These are phyloP conservation scores for Chascanopsetta lugubris DNA, from an alignment of 2,113 vertebrate genomes.

Conservation along the genomic window DNA sequence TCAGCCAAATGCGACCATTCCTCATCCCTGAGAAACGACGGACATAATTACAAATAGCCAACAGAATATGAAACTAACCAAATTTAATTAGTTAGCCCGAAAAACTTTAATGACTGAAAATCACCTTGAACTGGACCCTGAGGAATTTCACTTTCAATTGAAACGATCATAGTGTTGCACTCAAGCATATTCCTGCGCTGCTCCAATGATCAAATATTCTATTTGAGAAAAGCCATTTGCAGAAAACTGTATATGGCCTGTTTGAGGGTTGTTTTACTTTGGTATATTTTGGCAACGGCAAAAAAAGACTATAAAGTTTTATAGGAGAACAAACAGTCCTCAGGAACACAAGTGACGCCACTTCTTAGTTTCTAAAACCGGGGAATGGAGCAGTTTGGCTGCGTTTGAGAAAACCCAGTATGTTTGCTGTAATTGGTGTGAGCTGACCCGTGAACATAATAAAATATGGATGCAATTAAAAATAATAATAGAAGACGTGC, in stretches of 20 bases:
- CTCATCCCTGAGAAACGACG: conserved; percentile 24
- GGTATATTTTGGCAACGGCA: not conserved
- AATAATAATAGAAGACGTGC: not conserved
- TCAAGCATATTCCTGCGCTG: conserved; percentile 1
- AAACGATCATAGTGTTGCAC: too few relatives aligned
- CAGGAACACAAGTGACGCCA: not conserved
- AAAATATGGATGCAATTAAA: not conserved
- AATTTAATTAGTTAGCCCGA: too few relatives aligned
- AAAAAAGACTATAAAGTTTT: not conserved
- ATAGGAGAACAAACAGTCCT: not conserved
- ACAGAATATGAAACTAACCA: conserved; percentile 15
- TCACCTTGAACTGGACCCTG: conserved; percentile 46
- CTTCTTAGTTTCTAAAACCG: not conserved
- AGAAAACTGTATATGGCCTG: not conserved
- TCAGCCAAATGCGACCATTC: conserved; percentile 29
- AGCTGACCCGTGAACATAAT: not conserved
- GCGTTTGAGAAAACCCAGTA: not conserved
- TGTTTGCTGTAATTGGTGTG: not conserved
- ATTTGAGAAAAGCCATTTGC: not conserved
- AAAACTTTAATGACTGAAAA: too few relatives aligned
- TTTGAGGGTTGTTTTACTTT: not conserved
- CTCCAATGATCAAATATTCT: conserved; percentile 1
- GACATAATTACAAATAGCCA: conserved; percentile 70
- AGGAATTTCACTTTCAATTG: too few relatives aligned
- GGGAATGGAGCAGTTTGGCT: not conserved